These are phyloP conservation scores for Bombus polaris DNA, from an alignment of 1,140 invertebrate species.

Conservation along the genomic window DNA sequence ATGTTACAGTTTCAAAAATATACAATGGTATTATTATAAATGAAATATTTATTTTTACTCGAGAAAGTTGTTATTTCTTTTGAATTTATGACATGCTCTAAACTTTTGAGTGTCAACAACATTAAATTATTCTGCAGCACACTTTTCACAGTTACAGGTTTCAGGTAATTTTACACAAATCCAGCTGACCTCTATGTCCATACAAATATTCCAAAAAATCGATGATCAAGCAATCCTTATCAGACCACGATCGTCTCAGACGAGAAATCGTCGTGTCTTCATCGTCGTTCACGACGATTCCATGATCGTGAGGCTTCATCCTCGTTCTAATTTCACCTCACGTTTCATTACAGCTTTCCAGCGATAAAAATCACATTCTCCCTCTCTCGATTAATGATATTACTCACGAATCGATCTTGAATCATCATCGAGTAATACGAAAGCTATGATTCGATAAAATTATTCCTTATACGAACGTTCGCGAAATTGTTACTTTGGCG, in stretches of 20 bases:
- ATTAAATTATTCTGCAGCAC: too few species aligned
- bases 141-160: neutral
- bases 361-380: neutral
- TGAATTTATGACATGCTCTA: too few species aligned
- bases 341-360: neutral
- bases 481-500: neutral
- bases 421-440: neutral
- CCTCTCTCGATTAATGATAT: neutral
- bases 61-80: too few species aligned
- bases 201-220: conserved; percentile 83
- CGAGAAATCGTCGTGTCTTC: conserved; percentile 58
- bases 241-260: conserved; percentile 78
- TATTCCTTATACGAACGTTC: neutral
- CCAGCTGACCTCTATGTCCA: conserved; percentile 81
- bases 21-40: too few species aligned
- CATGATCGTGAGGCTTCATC: conserved; percentile 56
- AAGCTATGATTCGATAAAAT: neutral
- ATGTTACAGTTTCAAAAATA: too few species aligned
- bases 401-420: neutral
- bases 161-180: neutral
- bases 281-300: conserved; percentile 35
- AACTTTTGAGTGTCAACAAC: too few species aligned
- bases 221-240: conserved; percentile 73
- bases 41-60: too few species aligned
- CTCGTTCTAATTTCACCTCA: conserved; percentile 24